Evolutionary conservation across 2,888 invertebrate genomes (phyloP).

Genomic region (Frankliniella fusca): DNA sequence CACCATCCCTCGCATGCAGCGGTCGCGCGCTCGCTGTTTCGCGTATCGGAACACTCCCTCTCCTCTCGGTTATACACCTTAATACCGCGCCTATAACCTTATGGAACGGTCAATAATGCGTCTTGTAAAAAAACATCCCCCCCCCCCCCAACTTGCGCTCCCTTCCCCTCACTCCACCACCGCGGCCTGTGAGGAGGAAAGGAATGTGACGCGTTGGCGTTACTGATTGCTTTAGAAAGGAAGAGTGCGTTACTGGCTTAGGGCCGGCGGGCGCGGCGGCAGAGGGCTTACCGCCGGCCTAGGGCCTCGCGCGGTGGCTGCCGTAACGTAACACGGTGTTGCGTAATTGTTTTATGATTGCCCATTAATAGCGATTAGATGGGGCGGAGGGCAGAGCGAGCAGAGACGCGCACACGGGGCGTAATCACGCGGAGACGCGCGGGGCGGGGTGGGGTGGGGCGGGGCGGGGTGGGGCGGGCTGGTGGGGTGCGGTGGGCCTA

Average conservation of each 20-base stretch:
- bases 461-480: too few relatives aligned
- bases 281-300: neutral
- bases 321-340: neutral
- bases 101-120: neutral
- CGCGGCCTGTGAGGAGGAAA: too few relatives aligned
- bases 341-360: constrained; percentile 7
- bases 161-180: too few relatives aligned
- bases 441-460: too few relatives aligned
- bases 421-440: neutral
- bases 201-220: neutral
- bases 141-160: neutral
- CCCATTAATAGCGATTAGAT: constrained; percentile 23
- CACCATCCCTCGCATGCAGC: too few relatives aligned
- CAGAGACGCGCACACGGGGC: neutral
- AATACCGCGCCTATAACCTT: too few relatives aligned
- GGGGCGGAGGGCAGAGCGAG: neutral
- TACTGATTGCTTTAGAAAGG: constrained; percentile 18
- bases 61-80: too few relatives aligned
- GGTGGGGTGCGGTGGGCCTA: neutral
- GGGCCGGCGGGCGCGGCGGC: neutral
- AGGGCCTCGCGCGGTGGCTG: neutral
- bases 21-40: too few relatives aligned
- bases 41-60: too few relatives aligned
- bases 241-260: constrained; percentile 8
- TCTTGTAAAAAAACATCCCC: neutral